These are phyloP conservation scores for Notiomystis cincta DNA, from an alignment of 2,113 vertebrate genomes.

Conservation along the genomic window DNA sequence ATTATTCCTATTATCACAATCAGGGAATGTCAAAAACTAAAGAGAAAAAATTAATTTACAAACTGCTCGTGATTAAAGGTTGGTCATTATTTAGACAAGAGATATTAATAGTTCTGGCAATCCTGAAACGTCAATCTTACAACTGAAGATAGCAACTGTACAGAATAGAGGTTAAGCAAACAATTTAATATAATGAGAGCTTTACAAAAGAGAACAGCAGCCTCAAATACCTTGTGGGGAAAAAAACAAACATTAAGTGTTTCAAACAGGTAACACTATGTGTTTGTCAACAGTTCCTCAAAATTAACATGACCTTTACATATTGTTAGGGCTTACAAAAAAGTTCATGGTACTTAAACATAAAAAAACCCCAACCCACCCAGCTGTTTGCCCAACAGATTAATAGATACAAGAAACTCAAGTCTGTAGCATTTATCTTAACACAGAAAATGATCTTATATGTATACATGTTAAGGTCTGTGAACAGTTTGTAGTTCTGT, in stretches of 20 bases:
- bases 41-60: background rate
- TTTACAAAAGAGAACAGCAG: background rate
- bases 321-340: background rate
- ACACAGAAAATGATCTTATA: background rate
- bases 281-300: background rate
- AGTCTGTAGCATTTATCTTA: background rate
- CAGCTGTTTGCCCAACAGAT: background rate
- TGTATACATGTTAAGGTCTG: background rate
- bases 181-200: background rate
- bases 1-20: background rate
- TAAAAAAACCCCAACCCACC: fast-evolving
- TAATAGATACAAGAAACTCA: background rate
- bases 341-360: background rate
- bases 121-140: background rate
- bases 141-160: background rate
- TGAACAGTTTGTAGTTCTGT: background rate
- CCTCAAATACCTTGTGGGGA: background rate
- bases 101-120: background rate
- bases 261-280: background rate
- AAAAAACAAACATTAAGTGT: background rate
- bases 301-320: background rate
- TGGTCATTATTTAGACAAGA: background rate
- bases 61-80: background rate
- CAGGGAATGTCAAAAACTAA: background rate
- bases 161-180: background rate